Base-by-base conservation (phyloP, 30 jellyfish, hydroid and myxozoan genomes). In the Aurelia sp. region DNA sequence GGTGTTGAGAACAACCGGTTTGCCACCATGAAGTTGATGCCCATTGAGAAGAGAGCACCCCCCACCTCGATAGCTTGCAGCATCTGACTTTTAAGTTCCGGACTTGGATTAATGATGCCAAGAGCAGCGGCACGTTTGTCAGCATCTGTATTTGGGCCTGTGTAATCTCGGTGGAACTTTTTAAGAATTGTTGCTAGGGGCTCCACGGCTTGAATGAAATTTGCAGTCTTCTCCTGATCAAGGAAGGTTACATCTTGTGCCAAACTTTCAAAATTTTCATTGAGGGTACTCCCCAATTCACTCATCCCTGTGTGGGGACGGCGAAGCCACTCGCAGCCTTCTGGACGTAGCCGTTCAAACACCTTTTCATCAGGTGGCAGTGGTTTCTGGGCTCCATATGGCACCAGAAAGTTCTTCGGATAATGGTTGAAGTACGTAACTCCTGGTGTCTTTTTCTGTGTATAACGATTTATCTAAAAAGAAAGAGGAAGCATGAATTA, bases 321-420 rank as follows among this genome's bases (percentile, higher is more conserved):
- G 19, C 78, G 33, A 7, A 77, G 67, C 85, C 85, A 74, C 58
- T 74, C 85, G 15, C 85, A 74, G 41, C 85, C 85, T 31, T 74
- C 73, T 51, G 85, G 85, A 23, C 60, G 18, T 3, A 74, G 62
- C 35, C 73, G 52, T 20, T 71, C 13, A 6, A 74, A 44, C 11
- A 41, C 60, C 16, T 23, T 41, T 23, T 35, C 35, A 11, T 53
- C 73, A 18, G 11, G 30, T 16, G 88, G 88, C 4, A 31, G 15
- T 2, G 52, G 48, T 11, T 77, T 76, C 9, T 76, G 66, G 4
- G 55, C 66, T 6, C 88, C 88, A 77, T 77, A 58, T 4, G 88
- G 88, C 53, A 16, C 30, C 13, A 77, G 47, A 21, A 74, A 74
- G 74, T 74, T 74, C n/a, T 74, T 59, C 0, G 86, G 86, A 17